Evolutionary conservation across 2,113 vertebrate species (phyloP).

Genomic region (Ailurus styani): DNA sequence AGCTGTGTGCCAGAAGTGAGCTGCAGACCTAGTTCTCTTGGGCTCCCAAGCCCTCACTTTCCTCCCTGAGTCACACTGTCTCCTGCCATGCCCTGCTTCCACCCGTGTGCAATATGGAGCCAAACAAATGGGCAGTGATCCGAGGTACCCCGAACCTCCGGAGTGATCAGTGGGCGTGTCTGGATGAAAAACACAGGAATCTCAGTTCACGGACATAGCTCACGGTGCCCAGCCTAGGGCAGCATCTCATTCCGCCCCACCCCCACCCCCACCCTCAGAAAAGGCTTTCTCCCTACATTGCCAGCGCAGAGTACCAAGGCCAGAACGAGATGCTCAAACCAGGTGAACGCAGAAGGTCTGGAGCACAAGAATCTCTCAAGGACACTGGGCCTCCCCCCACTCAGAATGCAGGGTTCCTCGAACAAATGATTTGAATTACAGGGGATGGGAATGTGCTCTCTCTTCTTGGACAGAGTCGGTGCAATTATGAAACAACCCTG

Average conservation of each 20-base stretch:
- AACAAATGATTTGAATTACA: conserved; percentile 74
- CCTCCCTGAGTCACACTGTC: background rate
- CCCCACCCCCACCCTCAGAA: background rate
- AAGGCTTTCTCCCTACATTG: background rate
- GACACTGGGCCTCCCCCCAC: background rate
- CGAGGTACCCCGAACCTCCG: background rate
- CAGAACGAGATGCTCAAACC: background rate
- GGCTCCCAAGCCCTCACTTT: background rate
- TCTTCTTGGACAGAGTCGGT: conserved; percentile 64
- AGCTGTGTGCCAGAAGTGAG: background rate
- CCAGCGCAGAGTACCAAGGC: background rate
- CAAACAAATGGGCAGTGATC: background rate
- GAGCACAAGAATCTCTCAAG: background rate
- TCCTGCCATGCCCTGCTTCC: background rate
- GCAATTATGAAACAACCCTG: conserved; percentile 72
- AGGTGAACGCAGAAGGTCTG: background rate
- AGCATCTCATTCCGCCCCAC: background rate
- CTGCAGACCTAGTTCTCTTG: background rate
- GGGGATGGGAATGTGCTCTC: conserved; percentile 64
- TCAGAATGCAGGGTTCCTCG: conserved; percentile 25
- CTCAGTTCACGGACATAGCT: background rate
- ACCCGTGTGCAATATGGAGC: background rate
- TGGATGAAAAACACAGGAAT: background rate
- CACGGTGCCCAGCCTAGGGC: background rate
- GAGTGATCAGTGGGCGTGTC: background rate